These are phyloP conservation scores for Nannoperca australis DNA, from an alignment of 2,797 vertebrate genomes.

Conservation along the genomic window DNA sequence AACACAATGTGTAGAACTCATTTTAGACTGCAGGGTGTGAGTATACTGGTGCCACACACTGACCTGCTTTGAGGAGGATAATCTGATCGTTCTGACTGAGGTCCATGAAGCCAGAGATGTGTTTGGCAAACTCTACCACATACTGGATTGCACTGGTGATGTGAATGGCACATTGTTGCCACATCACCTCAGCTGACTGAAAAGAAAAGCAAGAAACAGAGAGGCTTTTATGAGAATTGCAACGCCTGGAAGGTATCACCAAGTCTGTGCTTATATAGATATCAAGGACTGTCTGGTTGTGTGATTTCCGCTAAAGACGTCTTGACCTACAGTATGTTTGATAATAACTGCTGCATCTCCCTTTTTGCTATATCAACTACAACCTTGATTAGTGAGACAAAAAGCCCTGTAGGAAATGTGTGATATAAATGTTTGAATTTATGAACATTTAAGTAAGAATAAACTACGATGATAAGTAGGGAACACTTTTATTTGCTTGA, in stretches of 20 bases:
- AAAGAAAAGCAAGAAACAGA: slow-evolving; percentile 36
- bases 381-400: no score
- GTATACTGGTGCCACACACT: slow-evolving; percentile 52
- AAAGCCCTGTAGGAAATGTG: background rate
- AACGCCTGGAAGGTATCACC: background rate
- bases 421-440: slow-evolving; percentile 17
- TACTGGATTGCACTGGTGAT: slow-evolving; percentile 95
- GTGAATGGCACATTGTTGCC: slow-evolving; percentile 92
- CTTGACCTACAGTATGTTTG: slow-evolving; percentile 1
- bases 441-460: slow-evolving; percentile 2
- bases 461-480: background rate
- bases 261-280: background rate
- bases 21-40: slow-evolving; percentile 4
- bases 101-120: slow-evolving; percentile 94
- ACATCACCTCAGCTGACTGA: slow-evolving; percentile 92
- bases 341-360: slow-evolving; percentile 9
- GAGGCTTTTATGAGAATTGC: slow-evolving; percentile 13
- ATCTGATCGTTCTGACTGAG: slow-evolving; percentile 96
- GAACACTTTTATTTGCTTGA: background rate
- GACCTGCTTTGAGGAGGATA: slow-evolving; percentile 95
- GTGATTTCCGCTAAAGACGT: background rate
- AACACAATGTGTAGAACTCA: background rate
- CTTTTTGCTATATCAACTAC: no score
- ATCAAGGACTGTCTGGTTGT: background rate
- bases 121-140: slow-evolving; percentile 95